Base-by-base conservation (phyloP, 1,140 invertebrate genomes). In the Asobara japonica region DNA sequence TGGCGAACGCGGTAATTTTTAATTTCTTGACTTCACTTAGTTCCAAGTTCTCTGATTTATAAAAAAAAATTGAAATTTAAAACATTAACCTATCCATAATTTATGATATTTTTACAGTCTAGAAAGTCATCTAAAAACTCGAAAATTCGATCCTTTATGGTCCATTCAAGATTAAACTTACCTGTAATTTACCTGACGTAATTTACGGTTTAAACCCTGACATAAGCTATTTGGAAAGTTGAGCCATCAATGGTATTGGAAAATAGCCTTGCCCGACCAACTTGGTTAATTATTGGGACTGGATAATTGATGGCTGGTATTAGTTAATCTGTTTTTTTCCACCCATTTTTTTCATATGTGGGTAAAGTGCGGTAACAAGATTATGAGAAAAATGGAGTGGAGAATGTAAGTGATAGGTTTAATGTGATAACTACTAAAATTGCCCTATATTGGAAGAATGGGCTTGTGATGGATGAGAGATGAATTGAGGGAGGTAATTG, bases 401-500 rank as follows among this genome's bases (percentile, higher is more conserved):
- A 41, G 36, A 41, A 41, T 45, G 41, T n/a, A 45, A 45, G 41
- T 45, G 41, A 45, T 45, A 45, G 41, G 41, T 45, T 45, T 45
- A 45, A 45, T 45, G 41, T 45, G 41, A 45, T 45, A 16, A 45
- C 18, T 45, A 45, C n/a, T 45, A 6, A 45, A 45, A 45, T 45
- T 45, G 41, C n/a, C 41, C 41, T 45, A 45, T 45, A 45, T 45
- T 45, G 41, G 41, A 18, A 45, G 18, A 45, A 45, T 45, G 41
- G 41, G 10, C 2, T 13, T 18, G 18, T 13, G 41, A 18, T 45
- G 41, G 41, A 45, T 18, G 4, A 16, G n/a, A 13, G 6, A 45
- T 45, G 18, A 18, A 45, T 45, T 45, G 41, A 45, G 41, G n/a
- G 41, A 18, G 13, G n/a, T n/a, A 45, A 45, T 45, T 45, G 10